A percentile compares a stretch with the other conserved stretches of the same genome.
phyloP scores from a whole-genome alignment of 2,797 vertebrate genomes.

The Tenualosa ilisha region DNA sequence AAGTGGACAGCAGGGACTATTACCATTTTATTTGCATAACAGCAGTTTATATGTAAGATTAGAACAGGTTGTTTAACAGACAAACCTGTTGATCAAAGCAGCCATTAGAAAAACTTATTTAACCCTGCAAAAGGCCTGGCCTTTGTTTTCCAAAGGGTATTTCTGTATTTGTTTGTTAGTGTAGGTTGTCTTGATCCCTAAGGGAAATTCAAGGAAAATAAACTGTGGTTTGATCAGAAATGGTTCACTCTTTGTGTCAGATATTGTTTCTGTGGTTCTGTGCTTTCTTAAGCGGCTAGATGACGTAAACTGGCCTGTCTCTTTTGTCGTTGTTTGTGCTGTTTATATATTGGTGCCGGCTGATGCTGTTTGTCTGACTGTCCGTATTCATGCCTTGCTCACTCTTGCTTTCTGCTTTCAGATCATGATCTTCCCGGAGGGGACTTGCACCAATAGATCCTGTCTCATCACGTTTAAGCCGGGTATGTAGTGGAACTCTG shows the following conservation, averaged over 20 bases:
- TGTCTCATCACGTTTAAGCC: slow-evolving; percentile 97
- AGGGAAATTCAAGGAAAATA: too few relatives aligned
- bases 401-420: slow-evolving; percentile 57
- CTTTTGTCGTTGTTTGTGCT: neutral
- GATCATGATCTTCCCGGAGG: slow-evolving; percentile 99
- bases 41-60: neutral
- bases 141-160: neutral
- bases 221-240: neutral
- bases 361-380: neutral
- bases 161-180: neutral
- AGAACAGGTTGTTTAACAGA: neutral
- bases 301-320: neutral
- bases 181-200: neutral
- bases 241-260: neutral
- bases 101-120: neutral
- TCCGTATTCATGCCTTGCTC: slow-evolving; percentile 7
- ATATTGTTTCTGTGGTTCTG: neutral
- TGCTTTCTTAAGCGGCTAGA: neutral
- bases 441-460: slow-evolving; percentile 96
- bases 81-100: neutral
- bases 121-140: neutral
- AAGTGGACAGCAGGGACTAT: neutral
- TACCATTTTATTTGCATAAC: neutral
- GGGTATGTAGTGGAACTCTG: slow-evolving; percentile 72
- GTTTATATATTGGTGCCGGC: neutral